A percentile compares a stretch with the other conserved stretches of the same genome.
Evolutionary conservation across 2,113 vertebrate species (phyloP).

Genomic region (Chiloscyllium plagiosum): DNA sequence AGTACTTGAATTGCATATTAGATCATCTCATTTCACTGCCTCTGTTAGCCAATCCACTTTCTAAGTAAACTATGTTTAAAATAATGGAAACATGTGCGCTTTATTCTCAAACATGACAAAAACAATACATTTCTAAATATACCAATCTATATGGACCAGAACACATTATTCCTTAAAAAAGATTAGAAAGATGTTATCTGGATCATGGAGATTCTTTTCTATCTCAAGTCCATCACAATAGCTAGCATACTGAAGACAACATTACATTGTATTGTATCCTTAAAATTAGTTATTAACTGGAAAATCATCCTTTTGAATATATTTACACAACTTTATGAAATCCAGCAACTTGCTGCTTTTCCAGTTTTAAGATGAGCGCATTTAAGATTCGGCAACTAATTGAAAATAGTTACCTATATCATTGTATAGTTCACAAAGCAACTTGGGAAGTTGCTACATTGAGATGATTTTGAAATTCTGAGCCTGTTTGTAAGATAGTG

Average conservation of each 20-base stretch:
- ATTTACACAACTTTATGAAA: background rate
- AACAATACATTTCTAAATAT: conserved; percentile 8
- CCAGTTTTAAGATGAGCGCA: background rate
- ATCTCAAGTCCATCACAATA: background rate
- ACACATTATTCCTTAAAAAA: background rate
- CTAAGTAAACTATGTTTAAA: background rate
- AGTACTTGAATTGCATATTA: conserved; percentile 22
- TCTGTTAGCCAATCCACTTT: background rate
- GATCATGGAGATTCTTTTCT: background rate
- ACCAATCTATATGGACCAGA: background rate
- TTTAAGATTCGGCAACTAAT: background rate
- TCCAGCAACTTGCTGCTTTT: background rate
- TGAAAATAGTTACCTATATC: background rate
- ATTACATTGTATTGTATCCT: background rate
- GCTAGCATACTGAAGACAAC: background rate
- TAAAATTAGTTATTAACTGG: background rate
- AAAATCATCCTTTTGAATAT: background rate
- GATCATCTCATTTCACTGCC: conserved; percentile 1
- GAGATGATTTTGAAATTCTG: background rate
- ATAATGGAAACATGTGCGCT: background rate
- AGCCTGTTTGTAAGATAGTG: background rate
- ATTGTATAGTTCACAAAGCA: background rate
- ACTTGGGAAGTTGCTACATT: background rate
- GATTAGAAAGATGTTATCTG: background rate
- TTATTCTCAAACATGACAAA: background rate